Conservation (phyloP, 2,797 vertebrate species). For the Manis javanica region DNA sequence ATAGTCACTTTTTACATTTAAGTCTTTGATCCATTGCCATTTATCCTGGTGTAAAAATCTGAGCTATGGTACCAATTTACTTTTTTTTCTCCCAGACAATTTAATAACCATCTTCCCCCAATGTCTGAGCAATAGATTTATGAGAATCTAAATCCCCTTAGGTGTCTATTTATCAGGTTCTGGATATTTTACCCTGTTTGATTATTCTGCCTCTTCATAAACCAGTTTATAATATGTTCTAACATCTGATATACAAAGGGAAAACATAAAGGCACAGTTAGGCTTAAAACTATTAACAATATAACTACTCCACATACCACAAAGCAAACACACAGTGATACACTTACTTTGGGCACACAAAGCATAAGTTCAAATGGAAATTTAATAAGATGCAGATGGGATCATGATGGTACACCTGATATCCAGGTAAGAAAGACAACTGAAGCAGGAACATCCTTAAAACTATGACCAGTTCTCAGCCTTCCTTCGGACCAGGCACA, state of each 20-base stretch:
- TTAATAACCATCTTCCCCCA: not conserved
- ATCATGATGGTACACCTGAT: not conserved
- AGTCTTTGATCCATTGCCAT: constrained; percentile 5
- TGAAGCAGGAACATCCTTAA: not conserved
- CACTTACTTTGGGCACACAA: not conserved
- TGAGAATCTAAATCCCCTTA: constrained; percentile 1
- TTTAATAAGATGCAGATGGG: not conserved
- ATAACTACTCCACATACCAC: not conserved
- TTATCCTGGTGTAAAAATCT: not conserved
- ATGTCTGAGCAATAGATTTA: constrained; percentile 14
- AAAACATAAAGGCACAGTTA: constrained; percentile 24
- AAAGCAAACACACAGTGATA: not conserved
- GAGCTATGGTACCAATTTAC: not conserved
- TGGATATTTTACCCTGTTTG: constrained; percentile 13
- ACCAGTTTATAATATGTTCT: not conserved
- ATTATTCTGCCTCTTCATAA: constrained; percentile 30
- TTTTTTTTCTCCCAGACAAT: not conserved
- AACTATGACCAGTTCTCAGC: not conserved
- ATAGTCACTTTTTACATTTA: constrained; percentile 1
- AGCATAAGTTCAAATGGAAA: not conserved
- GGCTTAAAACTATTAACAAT: not conserved
- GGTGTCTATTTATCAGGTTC: not conserved
- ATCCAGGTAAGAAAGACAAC: not conserved
- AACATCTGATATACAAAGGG: constrained; percentile 13
- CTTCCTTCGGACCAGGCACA: not conserved